These are phyloP conservation scores for Zosterops japonicus DNA, from an alignment of 2,113 vertebrate genomes.

Conservation along the genomic window DNA sequence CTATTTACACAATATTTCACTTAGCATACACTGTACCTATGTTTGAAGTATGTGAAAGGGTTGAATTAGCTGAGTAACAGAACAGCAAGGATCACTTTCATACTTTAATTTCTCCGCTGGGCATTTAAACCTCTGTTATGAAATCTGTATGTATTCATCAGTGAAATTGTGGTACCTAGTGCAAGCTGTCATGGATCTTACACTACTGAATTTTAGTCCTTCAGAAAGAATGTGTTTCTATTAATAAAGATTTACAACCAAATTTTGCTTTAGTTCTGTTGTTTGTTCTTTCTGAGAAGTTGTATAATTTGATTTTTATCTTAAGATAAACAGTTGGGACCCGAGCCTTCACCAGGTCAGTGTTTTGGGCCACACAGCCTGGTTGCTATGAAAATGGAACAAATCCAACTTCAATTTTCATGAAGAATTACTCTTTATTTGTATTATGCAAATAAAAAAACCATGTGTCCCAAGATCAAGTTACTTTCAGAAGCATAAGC, in stretches of 20 bases:
- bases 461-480: not conserved
- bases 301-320: not conserved
- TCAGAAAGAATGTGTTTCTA: conserved; percentile 75
- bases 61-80: not conserved
- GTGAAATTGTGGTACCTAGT: conserved; percentile 60
- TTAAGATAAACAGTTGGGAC: not conserved
- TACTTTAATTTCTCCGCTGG: conserved; percentile 38
- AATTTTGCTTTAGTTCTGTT: not conserved
- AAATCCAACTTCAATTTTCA: not conserved
- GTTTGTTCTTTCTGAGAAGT: not conserved
- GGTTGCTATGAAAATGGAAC: not conserved
- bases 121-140: conserved; percentile 33
- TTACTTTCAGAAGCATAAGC: not conserved
- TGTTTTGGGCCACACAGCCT: not conserved
- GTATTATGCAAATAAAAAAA: not conserved
- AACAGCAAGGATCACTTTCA: conserved; percentile 42
- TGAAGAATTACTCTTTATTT: conserved; percentile 50
- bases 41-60: not conserved
- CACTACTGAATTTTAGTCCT: conserved; percentile 63
- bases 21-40: not conserved
- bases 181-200: conserved; percentile 45
- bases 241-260: conserved; percentile 77
- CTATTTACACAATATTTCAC: not conserved
- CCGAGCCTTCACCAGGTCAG: not conserved
- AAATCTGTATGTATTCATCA: conserved; percentile 32